Base-by-base conservation (phyloP, 2,888 invertebrate species). In the Drosophila flavopinicola region DNA sequence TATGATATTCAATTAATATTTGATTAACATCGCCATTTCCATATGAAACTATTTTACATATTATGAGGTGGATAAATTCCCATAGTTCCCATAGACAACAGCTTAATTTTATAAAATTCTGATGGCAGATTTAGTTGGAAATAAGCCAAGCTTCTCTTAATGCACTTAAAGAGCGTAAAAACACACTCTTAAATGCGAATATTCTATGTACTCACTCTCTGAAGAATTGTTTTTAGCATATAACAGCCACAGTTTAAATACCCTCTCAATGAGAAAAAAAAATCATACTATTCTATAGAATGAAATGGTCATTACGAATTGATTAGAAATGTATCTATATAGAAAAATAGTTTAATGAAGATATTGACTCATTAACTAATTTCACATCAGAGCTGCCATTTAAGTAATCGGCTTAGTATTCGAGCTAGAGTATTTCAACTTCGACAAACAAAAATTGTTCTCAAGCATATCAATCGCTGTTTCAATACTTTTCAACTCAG, bases 401-500 rank as follows among this genome's bases (percentile, higher is more conserved):
- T n/a, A n/a, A n/a, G 2, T 4, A 38, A 9, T 9, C 0, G 5
- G 4, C 1, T 4, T 6, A 1, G 9, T 9, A 7, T 1, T 6
- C 9, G 6, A 1, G 0, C 0, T 17, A 68, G 72, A 11, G 70
- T 37, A 48, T 51, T 37, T 11, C 1, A 0, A 2, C 0, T 24
- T 45, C 58, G 49, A 6, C 7, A 2, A 20, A 6, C 23, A 6
- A 6, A 6, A 29, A 7, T 9, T 6, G 0, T 7, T 3, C 9
- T 24, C 20, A 15, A 2, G 7, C 33, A 6, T 53, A 32, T 60
- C 23, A 48, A 33, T 15, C 35, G 37, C 23, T 10, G 39, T 35
- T 33, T 53, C 0, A 35, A 54, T 41, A 5, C 20, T 45, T 32
- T 32, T 47, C 47, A 10, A 37, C n/a, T 78, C 82, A 79, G 79